Conservation (phyloP, 2,888 invertebrate genomes). For the Hyppa rectilinea region DNA sequence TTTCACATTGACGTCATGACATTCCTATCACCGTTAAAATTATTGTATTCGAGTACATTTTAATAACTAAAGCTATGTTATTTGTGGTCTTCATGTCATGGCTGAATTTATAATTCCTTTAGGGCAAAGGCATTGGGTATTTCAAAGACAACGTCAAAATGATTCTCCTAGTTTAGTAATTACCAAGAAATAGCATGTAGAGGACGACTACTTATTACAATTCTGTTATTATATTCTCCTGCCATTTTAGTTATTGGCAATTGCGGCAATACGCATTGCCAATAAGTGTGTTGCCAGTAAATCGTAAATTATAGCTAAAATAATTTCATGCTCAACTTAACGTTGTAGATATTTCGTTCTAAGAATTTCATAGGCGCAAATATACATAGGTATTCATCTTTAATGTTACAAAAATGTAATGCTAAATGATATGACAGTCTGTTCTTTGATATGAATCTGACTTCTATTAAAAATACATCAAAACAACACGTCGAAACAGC, state of each 20-base stretch:
- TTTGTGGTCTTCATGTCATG: background rate
- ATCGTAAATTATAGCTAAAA: slow-evolving; percentile 52
- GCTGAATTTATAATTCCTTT: background rate
- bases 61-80: background rate
- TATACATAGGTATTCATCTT: background rate
- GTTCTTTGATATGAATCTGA: slow-evolving; percentile 11
- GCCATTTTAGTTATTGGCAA: slow-evolving; percentile 7
- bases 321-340: slow-evolving; percentile 19
- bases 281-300: slow-evolving; percentile 31
- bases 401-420: slow-evolving; percentile 10
- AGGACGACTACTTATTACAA: background rate
- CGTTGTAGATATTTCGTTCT: background rate
- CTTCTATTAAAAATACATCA: no score
- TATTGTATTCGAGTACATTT: background rate
- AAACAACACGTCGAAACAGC: no score
- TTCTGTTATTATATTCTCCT: slow-evolving; percentile 4
- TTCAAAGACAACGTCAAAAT: background rate
- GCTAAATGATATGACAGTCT: slow-evolving; percentile 2
- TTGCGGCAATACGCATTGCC: no score
- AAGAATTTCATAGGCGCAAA: background rate
- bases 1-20: background rate
- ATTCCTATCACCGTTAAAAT: background rate
- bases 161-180: slow-evolving; percentile 10
- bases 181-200: background rate
- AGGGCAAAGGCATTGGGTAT: background rate